Evolutionary conservation across 2,888 invertebrate genomes (phyloP), one percentile per base, ranked within the genome.

Genomic region (Caenorhabditis imperialis): DNA sequence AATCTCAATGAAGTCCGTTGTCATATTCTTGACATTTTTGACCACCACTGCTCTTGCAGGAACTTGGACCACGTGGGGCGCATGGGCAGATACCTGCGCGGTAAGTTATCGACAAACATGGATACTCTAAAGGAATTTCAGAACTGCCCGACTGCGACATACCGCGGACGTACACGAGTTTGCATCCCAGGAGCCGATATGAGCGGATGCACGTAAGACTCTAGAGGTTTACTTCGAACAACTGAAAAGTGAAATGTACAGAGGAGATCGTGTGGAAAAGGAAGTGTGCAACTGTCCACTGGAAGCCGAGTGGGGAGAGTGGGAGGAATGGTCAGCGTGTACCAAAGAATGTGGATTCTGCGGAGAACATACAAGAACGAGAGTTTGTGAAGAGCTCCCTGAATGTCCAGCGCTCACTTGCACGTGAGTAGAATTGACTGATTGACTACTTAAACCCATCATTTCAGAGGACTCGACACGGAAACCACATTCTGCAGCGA

Each of bases 141-240:
- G 73, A 62, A 73, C 30, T 73, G 73, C 53, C 65, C 73, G 10
- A 42, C 40, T 48, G 5, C 53, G 5, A 55, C 54, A 5, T 71
- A 71, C 18, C 73, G 73, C 22, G 73, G 73, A 47, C 65, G 73
- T n/a, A 67, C 65, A n/a, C 22, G 73, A 27, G 73, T 73, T 7
- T 73, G 73, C 27, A 23, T 73, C 14, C 53, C 67, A 23, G 73
- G 60, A 38, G 22, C 60, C 1, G 73, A 73, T 23, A 51, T 61
- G 53, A 65, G 69, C 33, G 69, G 60, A 23, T 69, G 69, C 69
- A 54, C 55, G 65, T 65, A 44, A 33, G 37, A 38, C n/a, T n/a
- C n/a, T n/a, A n/a, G n/a, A n/a, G n/a, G n/a, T n/a, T n/a, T n/a
- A n/a, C n/a, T n/a, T n/a, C n/a, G n/a, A n/a, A n/a, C n/a, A n/a